A percentile compares a stretch with the other conserved stretches of the same genome.
Conservation (phyloP, 2,888 invertebrate genomes). For the Bruchidius siliquastri region DNA sequence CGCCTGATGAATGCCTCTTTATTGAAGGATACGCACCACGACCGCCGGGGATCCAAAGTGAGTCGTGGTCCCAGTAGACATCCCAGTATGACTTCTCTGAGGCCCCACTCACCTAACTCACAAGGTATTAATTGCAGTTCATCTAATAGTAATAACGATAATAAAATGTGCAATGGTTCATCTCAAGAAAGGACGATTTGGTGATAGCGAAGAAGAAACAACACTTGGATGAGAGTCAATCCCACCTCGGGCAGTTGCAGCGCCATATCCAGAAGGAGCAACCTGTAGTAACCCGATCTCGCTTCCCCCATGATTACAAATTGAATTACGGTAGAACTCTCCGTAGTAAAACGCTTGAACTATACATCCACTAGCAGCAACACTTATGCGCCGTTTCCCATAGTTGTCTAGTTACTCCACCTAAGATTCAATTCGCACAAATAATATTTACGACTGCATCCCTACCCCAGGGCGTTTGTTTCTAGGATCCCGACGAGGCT, state of each 20-base stretch:
- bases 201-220: too few relatives aligned
- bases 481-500: conserved; percentile 63
- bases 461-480: conserved; percentile 39
- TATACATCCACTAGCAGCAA: too few relatives aligned
- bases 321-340: too few relatives aligned
- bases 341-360: too few relatives aligned
- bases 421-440: neutral
- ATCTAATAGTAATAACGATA: neutral
- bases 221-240: too few relatives aligned
- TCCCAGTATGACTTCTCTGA: conserved; percentile 78
- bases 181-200: too few relatives aligned
- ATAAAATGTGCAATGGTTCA: too few relatives aligned
- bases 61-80: conserved; percentile 79
- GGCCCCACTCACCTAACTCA: conserved; percentile 73
- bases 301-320: too few relatives aligned
- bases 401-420: neutral
- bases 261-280: too few relatives aligned
- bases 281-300: too few relatives aligned
- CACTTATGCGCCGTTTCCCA: neutral
- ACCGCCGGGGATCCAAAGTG: conserved; percentile 73
- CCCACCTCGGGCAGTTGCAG: too few relatives aligned
- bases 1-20: conserved; percentile 88
- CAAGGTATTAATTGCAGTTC: conserved; percentile 51
- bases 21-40: conserved; percentile 76
- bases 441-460: conserved; percentile 1